Percentiles rank a stretch among this genome's conserved stretches.
phyloP scores from a whole-genome alignment of 2,797 vertebrate genomes.

The Coreius guichenoti region DNA sequence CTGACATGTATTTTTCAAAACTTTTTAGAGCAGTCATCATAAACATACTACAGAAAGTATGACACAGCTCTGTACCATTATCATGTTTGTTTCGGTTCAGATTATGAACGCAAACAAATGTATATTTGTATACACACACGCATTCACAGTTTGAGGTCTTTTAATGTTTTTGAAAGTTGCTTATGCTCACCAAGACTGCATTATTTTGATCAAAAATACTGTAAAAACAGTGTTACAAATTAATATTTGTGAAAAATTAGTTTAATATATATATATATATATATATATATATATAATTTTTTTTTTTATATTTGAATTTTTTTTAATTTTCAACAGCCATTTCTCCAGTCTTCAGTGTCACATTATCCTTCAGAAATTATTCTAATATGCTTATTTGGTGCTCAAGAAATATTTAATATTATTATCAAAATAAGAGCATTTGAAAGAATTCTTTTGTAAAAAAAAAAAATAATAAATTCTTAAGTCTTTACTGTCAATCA shows the following conservation, averaged over 20 bases:
- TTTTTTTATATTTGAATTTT: background rate
- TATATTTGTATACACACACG: background rate
- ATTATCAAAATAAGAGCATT: background rate
- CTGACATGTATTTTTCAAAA: slow-evolving; percentile 25
- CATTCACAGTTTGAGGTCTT: background rate
- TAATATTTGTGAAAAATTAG: background rate
- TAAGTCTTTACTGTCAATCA: background rate
- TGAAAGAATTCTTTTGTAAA: background rate
- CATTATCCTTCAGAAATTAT: background rate
- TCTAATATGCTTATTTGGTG: background rate
- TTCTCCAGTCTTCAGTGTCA: background rate
- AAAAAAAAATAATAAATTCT: background rate
- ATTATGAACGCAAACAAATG: background rate
- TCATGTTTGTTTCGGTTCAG: background rate
- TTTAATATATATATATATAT: no score
- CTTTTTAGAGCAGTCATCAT: slow-evolving; percentile 5
- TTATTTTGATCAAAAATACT: background rate
- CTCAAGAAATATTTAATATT: background rate
- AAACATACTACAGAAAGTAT: background rate
- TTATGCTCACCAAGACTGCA: background rate
- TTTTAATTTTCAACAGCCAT: background rate
- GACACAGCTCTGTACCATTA: background rate
- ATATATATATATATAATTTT: no score
- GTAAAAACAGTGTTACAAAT: background rate
- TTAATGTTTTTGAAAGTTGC: background rate